These are phyloP conservation scores for Eucera pruinosa DNA, from an alignment of 2,888 invertebrate genomes.

Conservation along the genomic window DNA sequence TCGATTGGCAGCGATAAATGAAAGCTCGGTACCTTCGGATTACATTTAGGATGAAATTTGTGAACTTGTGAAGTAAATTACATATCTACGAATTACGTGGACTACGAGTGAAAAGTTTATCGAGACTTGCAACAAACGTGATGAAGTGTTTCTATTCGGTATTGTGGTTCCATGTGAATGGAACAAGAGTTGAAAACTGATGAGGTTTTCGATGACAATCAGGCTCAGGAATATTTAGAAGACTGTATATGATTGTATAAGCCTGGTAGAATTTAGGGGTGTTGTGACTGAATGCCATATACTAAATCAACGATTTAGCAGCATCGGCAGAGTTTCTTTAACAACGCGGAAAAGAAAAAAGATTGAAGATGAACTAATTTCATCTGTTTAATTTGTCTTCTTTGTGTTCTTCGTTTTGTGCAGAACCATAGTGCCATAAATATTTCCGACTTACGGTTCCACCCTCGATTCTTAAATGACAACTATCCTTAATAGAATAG, in stretches of 20 bases:
- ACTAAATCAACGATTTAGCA: too few relatives aligned
- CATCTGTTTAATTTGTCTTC: too few relatives aligned
- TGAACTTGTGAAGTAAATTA: not conserved
- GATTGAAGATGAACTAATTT: not conserved
- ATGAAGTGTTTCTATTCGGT: not conserved
- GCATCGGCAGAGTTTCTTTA: not conserved
- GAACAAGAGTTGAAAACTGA: not conserved
- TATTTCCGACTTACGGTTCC: not conserved
- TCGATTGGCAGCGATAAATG: constrained; percentile 82
- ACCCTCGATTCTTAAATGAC: not conserved
- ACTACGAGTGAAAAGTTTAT: not conserved
- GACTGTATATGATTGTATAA: not conserved
- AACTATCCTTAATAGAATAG: not conserved
- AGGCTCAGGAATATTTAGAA: constrained; percentile 48
- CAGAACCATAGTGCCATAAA: constrained; percentile 43
- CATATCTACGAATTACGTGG: too few relatives aligned
- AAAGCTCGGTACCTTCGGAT: constrained; percentile 81
- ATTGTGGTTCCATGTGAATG: not conserved
- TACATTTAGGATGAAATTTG: constrained; percentile 75
- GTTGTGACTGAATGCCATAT: not conserved
- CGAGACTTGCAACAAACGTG: not conserved
- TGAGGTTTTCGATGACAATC: constrained; percentile 15
- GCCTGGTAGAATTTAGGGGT: not conserved
- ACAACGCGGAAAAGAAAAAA: not conserved
- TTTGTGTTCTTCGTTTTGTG: not conserved